These are phyloP conservation scores for Agelaius tricolor DNA, from an alignment of 2,113 vertebrate species.

Conservation along the genomic window DNA sequence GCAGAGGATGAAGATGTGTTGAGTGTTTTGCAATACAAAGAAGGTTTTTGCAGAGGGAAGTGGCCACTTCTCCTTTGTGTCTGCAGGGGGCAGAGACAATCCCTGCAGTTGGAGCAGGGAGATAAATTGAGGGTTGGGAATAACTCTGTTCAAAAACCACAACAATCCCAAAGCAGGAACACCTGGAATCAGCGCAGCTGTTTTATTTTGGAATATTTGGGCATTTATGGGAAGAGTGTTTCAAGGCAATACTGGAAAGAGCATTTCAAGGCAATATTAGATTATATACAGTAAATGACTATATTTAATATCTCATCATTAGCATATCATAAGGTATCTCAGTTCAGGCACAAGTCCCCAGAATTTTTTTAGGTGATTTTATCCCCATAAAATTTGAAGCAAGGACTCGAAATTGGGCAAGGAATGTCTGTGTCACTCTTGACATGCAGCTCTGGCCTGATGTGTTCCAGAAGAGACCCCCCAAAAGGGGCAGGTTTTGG, in stretches of 20 bases:
- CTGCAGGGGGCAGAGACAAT: conserved; percentile 28
- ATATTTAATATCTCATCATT: neutral
- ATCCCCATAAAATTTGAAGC: fast-evolving
- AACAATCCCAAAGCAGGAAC: fast-evolving
- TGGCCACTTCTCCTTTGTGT: neutral
- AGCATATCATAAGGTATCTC: neutral
- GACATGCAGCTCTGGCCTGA: fast-evolving
- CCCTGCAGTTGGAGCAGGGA: neutral
- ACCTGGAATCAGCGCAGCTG: neutral
- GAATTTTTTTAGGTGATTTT: neutral
- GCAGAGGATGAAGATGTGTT: neutral
- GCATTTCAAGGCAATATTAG: neutral
- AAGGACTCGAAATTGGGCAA: neutral
- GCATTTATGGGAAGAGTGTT: neutral
- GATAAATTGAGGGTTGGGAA: neutral
- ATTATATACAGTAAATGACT: neutral
- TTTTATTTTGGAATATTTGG: neutral
- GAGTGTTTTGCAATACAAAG: fast-evolving
- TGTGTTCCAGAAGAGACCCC: neutral
- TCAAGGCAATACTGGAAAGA: neutral
- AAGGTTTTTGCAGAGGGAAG: neutral
- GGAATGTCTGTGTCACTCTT: neutral
- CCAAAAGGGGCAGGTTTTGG: fast-evolving
- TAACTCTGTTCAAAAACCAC: neutral
- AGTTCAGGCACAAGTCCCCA: neutral